These are phyloP conservation scores for Hydropsyche tenuis DNA, from an alignment of 1,140 invertebrate genomes.

Conservation along the genomic window DNA sequence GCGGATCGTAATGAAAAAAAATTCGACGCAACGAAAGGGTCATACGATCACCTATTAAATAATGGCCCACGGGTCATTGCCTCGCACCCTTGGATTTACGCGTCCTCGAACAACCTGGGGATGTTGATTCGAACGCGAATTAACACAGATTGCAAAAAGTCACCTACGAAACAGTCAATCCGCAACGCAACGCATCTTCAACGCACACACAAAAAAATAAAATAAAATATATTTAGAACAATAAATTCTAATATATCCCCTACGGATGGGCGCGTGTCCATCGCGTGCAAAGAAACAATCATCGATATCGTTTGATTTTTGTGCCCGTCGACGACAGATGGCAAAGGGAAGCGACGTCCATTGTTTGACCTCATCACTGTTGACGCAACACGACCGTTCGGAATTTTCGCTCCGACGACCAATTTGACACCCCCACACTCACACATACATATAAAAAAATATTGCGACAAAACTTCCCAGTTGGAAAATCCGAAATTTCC, in stretches of 20 bases:
- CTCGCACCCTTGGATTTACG: slow-evolving; percentile 34
- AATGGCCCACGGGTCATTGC: slow-evolving; percentile 43
- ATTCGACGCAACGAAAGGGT: slow-evolving; percentile 29
- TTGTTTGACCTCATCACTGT: slow-evolving; percentile 35
- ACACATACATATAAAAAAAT: too few species aligned
- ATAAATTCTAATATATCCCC: neutral
- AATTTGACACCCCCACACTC: slow-evolving; percentile 20
- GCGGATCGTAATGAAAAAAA: slow-evolving; percentile 36
- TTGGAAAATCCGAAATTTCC: too few species aligned
- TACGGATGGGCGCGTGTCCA: neutral
- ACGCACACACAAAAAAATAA: neutral
- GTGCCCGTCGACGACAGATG: neutral
- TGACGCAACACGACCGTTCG: slow-evolving; percentile 24
- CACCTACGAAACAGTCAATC: neutral
- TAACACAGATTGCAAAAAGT: too few species aligned
- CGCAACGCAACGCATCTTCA: neutral
- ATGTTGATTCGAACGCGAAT: slow-evolving; percentile 4
- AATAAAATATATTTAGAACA: neutral
- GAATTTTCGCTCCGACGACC: slow-evolving; percentile 21
- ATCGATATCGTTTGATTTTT: slow-evolving; percentile 24
- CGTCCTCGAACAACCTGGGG: slow-evolving; percentile 32
- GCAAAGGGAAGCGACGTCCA: neutral
- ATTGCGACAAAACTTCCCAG: too few species aligned
- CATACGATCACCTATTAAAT: slow-evolving; percentile 38
- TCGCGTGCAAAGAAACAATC: slow-evolving; percentile 21